These are phyloP conservation scores for Mechanitis mazaeus DNA, from an alignment of 2,888 invertebrate species.

Conservation along the genomic window DNA sequence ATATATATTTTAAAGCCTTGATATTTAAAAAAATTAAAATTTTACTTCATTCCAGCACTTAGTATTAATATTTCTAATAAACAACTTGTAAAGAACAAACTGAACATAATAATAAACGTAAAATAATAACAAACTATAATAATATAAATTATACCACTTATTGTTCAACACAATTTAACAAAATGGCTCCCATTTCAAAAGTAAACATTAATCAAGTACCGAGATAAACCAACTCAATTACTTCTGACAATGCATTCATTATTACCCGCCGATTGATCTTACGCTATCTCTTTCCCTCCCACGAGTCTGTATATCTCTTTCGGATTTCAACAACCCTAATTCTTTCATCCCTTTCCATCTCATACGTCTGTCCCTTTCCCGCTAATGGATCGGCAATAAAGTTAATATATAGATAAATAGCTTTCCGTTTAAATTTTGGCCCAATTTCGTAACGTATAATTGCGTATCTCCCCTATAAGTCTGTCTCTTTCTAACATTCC, in stretches of 20 bases:
- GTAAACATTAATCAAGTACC: slow-evolving; percentile 52
- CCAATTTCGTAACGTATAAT: slow-evolving; percentile 71
- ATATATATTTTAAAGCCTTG: no score
- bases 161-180: slow-evolving; percentile 28
- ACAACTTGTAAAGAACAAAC: no score
- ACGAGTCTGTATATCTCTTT: neutral
- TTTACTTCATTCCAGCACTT: no score
- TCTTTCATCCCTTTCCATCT: slow-evolving; percentile 37
- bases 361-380: slow-evolving; percentile 42
- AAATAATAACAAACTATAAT: neutral
- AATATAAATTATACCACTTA: neutral
- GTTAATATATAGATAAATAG: slow-evolving; percentile 73
- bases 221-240: slow-evolving; percentile 48
- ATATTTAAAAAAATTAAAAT: no score
- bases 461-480: slow-evolving; percentile 59
- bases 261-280: slow-evolving; percentile 55
- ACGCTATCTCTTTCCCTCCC: slow-evolving; percentile 25
- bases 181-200: slow-evolving; percentile 47
- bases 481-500: slow-evolving; percentile 41
- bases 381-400: slow-evolving; percentile 74
- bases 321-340: slow-evolving; percentile 45
- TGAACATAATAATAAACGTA: neutral
- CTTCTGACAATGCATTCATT: slow-evolving; percentile 50
- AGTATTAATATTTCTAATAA: no score
- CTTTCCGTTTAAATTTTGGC: slow-evolving; percentile 73